Evolutionary conservation across 2,113 vertebrate genomes (phyloP).

Genomic region (Argyrosomus japonicus): DNA sequence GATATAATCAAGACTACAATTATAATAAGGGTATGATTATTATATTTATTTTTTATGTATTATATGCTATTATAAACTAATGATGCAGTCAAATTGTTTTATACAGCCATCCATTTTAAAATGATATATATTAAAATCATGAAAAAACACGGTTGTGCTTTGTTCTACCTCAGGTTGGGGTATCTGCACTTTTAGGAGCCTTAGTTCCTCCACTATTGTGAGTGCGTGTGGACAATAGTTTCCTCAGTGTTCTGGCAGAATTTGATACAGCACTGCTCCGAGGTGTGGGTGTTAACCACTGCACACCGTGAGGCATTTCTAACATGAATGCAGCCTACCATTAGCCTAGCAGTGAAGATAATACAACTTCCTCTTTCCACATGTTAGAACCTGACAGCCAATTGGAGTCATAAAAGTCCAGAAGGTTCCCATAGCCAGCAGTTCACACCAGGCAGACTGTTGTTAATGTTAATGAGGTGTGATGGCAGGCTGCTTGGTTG

Average conservation of each 20-base stretch:
- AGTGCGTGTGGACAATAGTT: slow-evolving; percentile 29
- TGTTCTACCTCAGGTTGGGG: not conserved
- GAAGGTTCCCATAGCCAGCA: slow-evolving; percentile 68
- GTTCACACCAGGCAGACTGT: slow-evolving; percentile 72
- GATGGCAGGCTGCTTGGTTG: slow-evolving; percentile 67
- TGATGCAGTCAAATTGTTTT: too few relatives aligned
- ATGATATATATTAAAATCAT: not conserved
- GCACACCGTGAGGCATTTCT: slow-evolving; percentile 52
- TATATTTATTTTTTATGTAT: too few relatives aligned
- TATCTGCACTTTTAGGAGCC: not conserved
- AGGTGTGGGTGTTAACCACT: slow-evolving; percentile 49
- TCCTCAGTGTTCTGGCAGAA: not conserved
- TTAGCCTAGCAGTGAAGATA: slow-evolving; percentile 71
- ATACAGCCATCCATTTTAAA: too few relatives aligned
- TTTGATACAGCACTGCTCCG: slow-evolving; percentile 13
- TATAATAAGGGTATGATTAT: not conserved
- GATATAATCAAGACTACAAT: not conserved
- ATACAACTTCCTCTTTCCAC: slow-evolving; percentile 77
- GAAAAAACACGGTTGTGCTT: not conserved
- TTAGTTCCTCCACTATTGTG: not conserved
- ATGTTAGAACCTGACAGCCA: slow-evolving; percentile 74
- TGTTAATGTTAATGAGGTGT: slow-evolving; percentile 79
- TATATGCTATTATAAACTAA: too few relatives aligned
- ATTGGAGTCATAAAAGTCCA: slow-evolving; percentile 75
- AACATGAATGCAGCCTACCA: slow-evolving; percentile 60